Evolutionary conservation across 2,888 invertebrate genomes (phyloP).

Genomic region (Lordiphosa fenestrarum): DNA sequence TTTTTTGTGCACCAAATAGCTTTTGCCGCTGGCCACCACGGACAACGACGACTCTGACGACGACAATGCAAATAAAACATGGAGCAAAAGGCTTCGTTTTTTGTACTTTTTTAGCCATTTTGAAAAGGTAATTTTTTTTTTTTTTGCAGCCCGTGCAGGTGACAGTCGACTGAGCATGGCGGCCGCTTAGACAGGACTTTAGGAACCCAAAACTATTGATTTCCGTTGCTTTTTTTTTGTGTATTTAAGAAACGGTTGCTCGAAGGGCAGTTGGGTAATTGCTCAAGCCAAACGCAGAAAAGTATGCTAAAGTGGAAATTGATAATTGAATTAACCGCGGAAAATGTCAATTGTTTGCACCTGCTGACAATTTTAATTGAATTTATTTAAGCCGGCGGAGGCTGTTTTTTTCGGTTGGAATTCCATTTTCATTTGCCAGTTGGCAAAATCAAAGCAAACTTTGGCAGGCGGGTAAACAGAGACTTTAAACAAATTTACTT

Average conservation of each 20-base stretch:
- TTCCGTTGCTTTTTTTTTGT: conserved; percentile 15
- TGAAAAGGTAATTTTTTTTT: conserved; percentile 45
- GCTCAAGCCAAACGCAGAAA: conserved; percentile 30
- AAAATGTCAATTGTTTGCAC: conserved; percentile 53
- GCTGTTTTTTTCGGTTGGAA: not conserved
- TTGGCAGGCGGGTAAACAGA: too few species aligned
- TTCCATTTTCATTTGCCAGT: too few species aligned
- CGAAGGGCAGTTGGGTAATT: conserved; percentile 30
- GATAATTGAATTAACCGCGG: conserved; percentile 55
- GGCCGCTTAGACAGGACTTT: not conserved
- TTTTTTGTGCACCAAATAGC: conserved; percentile 21
- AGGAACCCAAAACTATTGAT: conserved; percentile 18
- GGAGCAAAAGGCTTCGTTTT: conserved; percentile 25
- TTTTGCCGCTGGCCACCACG: conserved; percentile 15
- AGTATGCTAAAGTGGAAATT: conserved; percentile 36
- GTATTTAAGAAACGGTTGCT: conserved; percentile 24
- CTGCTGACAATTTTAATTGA: conserved; percentile 57
- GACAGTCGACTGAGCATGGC: conserved; percentile 29
- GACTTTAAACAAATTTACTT: too few species aligned
- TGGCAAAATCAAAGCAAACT: too few species aligned
- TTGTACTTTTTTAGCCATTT: conserved; percentile 24
- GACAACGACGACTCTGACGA: conserved; percentile 16
- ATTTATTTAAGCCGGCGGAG: conserved; percentile 60
- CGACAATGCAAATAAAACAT: conserved; percentile 65
- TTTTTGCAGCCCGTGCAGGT: conserved; percentile 26